phyloP scores from a whole-genome alignment of 1,140 invertebrate species.

The Drosophila nasuta region DNA sequence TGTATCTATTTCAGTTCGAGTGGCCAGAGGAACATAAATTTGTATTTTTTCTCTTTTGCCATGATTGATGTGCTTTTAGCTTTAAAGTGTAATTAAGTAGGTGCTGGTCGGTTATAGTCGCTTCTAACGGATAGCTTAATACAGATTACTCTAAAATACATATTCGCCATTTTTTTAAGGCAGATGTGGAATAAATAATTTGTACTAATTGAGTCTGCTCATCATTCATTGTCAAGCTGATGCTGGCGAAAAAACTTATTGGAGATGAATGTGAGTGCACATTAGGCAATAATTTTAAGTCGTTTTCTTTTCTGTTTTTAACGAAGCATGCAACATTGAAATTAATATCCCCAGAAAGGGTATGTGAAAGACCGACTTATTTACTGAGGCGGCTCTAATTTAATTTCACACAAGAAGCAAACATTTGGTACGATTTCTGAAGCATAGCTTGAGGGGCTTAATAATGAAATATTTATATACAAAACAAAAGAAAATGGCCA shows the following conservation, averaged over 20 bases:
- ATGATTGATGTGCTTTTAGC: slow-evolving; percentile 36
- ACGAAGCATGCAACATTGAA: slow-evolving; percentile 2
- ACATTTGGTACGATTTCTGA: slow-evolving; percentile 52
- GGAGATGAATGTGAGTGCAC: not conserved
- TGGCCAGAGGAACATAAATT: slow-evolving; percentile 15
- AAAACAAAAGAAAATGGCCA: slow-evolving; percentile 50
- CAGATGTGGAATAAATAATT: not conserved
- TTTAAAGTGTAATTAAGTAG: slow-evolving; percentile 20
- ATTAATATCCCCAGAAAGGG: slow-evolving; percentile 4
- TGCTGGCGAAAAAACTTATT: not conserved
- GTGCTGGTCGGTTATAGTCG: not conserved
- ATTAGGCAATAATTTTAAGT: not conserved
- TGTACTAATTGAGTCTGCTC: not conserved
- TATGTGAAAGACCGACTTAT: slow-evolving; percentile 42
- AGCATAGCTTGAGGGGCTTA: slow-evolving; percentile 38
- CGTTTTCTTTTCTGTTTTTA: not conserved
- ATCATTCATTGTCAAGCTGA: not conserved
- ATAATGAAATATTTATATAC: slow-evolving; percentile 51
- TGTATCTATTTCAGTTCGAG: slow-evolving; percentile 16
- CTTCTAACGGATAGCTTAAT: slow-evolving; percentile 14
- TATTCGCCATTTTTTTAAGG: not conserved
- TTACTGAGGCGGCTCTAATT: slow-evolving; percentile 74
- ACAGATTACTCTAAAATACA: no score
- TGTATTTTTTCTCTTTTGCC: slow-evolving; percentile 12
- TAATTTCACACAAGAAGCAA: slow-evolving; percentile 70